A percentile compares a stretch with the other conserved stretches of the same genome.
Conservation (phyloP, 2,888 invertebrate species). For the Chaetoderma sp. region DNA sequence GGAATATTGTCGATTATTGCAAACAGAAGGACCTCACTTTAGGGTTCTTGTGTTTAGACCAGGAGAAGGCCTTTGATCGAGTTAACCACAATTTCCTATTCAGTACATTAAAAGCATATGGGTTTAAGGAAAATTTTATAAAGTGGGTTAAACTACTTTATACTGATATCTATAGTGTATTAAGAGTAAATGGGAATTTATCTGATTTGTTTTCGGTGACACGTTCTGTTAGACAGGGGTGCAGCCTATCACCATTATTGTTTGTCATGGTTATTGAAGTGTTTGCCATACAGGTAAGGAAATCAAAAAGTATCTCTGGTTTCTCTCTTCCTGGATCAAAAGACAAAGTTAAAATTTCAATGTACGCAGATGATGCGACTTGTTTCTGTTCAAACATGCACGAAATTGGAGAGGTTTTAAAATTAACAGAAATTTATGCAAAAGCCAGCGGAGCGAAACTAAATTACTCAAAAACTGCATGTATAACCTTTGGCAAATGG, state of each 20-base stretch:
- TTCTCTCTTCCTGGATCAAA: constrained; percentile 14
- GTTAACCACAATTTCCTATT: constrained; percentile 39
- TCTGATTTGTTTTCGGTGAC: constrained; percentile 4
- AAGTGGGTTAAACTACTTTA: constrained; percentile 40
- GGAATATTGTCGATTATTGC: constrained; percentile 35
- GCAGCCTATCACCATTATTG: constrained; percentile 8
- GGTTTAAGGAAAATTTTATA: constrained; percentile 36
- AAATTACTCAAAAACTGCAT: constrained; percentile 32
- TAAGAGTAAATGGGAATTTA: constrained; percentile 9
- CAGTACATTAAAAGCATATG: constrained; percentile 32
- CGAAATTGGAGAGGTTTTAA: constrained; percentile 1
- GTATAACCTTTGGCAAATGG: constrained; percentile 37
- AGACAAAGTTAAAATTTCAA: constrained; percentile 8
- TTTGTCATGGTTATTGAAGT: constrained; percentile 15
- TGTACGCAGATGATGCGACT: constrained; percentile 22
- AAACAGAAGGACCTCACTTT: constrained; percentile 33
- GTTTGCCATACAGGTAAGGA: constrained; percentile 2
- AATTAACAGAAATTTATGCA: constrained; percentile 10
- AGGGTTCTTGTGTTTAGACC: constrained; percentile 39
- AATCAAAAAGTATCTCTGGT: constrained; percentile 13
- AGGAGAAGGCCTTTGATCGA: constrained; percentile 45
- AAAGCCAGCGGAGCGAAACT: constrained; percentile 31
- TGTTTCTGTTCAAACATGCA: constrained; percentile 10
- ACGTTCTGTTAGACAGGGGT: constrained; percentile 18
- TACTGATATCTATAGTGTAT: constrained; percentile 1